Evolutionary conservation across 2,113 vertebrate species (phyloP), one percentile per base, ranked within the genome.

Genomic region (Sardina pilchardus): DNA sequence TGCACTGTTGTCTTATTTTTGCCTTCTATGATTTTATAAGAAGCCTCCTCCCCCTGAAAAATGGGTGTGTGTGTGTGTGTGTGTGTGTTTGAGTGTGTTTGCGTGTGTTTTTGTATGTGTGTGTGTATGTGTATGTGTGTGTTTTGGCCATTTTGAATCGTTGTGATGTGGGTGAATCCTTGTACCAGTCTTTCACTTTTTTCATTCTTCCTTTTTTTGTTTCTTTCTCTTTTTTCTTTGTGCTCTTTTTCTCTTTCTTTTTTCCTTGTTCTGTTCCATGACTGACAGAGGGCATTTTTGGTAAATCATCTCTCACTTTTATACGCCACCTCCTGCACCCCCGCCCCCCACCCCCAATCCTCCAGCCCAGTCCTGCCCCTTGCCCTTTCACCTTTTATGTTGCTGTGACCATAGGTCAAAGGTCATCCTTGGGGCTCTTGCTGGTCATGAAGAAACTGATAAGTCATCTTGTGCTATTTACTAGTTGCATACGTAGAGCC

Each of bases 241-340:
- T n/a, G n/a, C n/a, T n/a, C n/a, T n/a, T n/a, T 89, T 86, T 90
- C 92, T 88, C 89, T 91, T 47, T 89, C 56, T 87, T 85, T 88
- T 85, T 83, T 87, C 89, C 94, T 93, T 88, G 91, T 91, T 93
- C 92, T 92, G 90, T 94, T 93, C 91, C 95, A 95, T 95, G 95
- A 95, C 95, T 95, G 94, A 94, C 95, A 96, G 95, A 96, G 95
- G 95, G 95, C 94, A 93, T 96, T 95, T 95, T 96, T 95, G 95
- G 95, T 96, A 96, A 96, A 95, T 91, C 94, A 95, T 95, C 93
- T 93, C 93, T 94, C 92, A 91, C 89, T 91, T 94, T 83, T 94
- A 59, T 71, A 30, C 81, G 48, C 88, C 93, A 71, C 63, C 63
- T 34, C 34, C 26, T 34, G 91, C 87, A 86, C 89, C 91, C 92